Evolutionary conservation across 64 coral and sea anemone genomes (phyloP).

Genomic region (Stichodactyla mertensii): DNA sequence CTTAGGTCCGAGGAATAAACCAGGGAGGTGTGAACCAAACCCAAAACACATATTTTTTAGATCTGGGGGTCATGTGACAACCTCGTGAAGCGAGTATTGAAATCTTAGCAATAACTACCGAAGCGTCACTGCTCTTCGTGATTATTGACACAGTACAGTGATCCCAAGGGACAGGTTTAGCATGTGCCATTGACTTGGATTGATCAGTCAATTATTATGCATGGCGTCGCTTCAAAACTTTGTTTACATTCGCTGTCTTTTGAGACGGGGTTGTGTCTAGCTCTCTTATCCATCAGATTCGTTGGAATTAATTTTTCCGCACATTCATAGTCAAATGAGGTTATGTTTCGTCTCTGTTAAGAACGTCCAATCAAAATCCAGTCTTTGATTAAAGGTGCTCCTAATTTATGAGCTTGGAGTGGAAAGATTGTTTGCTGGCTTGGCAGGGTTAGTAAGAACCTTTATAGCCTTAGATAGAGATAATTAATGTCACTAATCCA

Average conservation of each 20-base stretch:
- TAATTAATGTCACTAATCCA: background rate
- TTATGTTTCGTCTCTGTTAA: background rate
- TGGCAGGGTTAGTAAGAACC: background rate
- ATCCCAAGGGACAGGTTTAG: conserved; percentile 6
- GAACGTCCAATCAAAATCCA: background rate
- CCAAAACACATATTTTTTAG: background rate
- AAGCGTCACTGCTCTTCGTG: conserved; percentile 2
- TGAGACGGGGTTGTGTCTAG: background rate
- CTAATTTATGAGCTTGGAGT: background rate
- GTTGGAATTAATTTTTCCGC: background rate
- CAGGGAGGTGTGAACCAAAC: background rate
- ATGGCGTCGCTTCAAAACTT: conserved; percentile 2
- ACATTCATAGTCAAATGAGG: background rate
- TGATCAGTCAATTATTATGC: conserved; percentile 5
- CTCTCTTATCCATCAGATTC: background rate
- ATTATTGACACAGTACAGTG: background rate
- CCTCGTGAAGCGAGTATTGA: background rate
- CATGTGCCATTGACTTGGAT: background rate
- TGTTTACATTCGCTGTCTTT: conserved; percentile 7
- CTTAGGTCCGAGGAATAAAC: background rate
- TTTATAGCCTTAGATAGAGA: background rate
- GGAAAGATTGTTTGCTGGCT: background rate
- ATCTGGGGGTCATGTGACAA: background rate
- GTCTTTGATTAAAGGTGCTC: background rate
- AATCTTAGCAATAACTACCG: background rate